Evolutionary conservation across 2,888 invertebrate species (phyloP).

Genomic region (Ectemnius lituratus): DNA sequence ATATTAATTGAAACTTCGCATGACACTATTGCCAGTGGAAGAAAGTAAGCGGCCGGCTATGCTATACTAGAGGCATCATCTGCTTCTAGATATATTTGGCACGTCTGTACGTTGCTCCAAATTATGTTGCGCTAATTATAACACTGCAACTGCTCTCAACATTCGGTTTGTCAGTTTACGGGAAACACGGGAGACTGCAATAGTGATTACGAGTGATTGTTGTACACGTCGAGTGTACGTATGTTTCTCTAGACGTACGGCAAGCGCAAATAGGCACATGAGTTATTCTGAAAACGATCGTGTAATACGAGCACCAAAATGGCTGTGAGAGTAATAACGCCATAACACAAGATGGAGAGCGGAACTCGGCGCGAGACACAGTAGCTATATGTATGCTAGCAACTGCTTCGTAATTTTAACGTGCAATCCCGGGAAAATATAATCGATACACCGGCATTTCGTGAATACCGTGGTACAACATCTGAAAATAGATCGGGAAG

Average conservation of each 20-base stretch:
- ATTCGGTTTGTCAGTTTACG: slow-evolving; percentile 48
- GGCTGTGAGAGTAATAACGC: slow-evolving; percentile 9
- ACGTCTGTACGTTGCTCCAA: slow-evolving; percentile 62
- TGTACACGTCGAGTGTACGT: background rate
- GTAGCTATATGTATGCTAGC: background rate
- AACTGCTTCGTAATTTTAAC: slow-evolving; percentile 25
- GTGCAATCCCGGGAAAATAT: slow-evolving; percentile 40
- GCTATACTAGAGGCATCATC: slow-evolving; percentile 38
- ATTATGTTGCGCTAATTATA: slow-evolving; percentile 71
- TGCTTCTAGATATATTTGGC: slow-evolving; percentile 63
- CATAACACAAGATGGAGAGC: slow-evolving; percentile 9
- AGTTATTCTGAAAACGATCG: slow-evolving; percentile 1
- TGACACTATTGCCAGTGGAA: slow-evolving; percentile 6
- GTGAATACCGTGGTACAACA: slow-evolving; percentile 31
- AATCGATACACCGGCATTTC: slow-evolving; percentile 29
- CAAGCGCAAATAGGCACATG: slow-evolving; percentile 3
- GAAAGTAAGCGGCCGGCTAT: background rate
- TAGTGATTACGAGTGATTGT: slow-evolving; percentile 14
- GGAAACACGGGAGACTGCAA: slow-evolving; percentile 20
- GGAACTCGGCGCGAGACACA: background rate
- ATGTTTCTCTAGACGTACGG: too few relatives aligned
- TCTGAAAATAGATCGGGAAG: slow-evolving; percentile 56
- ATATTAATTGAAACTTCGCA: background rate
- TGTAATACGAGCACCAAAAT: slow-evolving; percentile 3
- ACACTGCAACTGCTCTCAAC: slow-evolving; percentile 29